A percentile compares a stretch with the other conserved stretches of the same genome.
Evolutionary conservation across 2,888 invertebrate species (phyloP).

Genomic region (Melitaea athalia): DNA sequence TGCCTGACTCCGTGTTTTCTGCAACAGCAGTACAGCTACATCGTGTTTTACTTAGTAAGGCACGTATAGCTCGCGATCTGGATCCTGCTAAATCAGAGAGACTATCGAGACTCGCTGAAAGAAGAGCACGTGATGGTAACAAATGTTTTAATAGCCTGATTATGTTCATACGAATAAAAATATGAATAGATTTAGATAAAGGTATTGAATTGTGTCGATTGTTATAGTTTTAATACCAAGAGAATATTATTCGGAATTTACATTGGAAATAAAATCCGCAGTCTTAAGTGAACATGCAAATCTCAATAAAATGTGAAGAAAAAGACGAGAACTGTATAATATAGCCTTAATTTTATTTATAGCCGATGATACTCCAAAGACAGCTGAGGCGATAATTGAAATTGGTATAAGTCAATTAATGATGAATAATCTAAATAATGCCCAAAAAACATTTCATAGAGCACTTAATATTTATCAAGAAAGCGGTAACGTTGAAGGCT

Average conservation of each 20-base stretch:
- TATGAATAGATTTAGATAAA: no score
- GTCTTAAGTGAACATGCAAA: no score
- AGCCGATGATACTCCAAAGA: conserved; percentile 72
- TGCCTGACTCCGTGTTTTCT: conserved; percentile 66
- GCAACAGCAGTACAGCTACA: conserved; percentile 72
- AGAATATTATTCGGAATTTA: no score
- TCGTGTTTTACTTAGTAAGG: conserved; percentile 64
- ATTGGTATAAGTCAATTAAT: conserved; percentile 78
- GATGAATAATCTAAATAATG: conserved; percentile 73
- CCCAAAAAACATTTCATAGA: conserved; percentile 74
- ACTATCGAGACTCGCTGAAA: conserved; percentile 74
- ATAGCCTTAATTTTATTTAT: conserved; percentile 32
- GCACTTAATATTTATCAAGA: conserved; percentile 68
- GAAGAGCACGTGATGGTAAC: conserved; percentile 78
- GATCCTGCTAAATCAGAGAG: conserved; percentile 72
- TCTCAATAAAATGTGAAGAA: no score
- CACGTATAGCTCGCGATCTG: conserved; percentile 54
- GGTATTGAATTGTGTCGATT: neutral
- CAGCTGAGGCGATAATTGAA: conserved; percentile 77
- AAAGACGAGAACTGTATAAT: neutral
- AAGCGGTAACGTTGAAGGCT: conserved; percentile 63
- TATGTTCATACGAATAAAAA: neutral
- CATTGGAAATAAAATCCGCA: no score
- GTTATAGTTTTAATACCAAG: neutral
- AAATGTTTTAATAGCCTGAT: neutral